Percentiles rank a stretch among this genome's conserved stretches.
Evolutionary conservation across 2,113 vertebrate genomes (phyloP).

Genomic region (Heptranchias perlo): DNA sequence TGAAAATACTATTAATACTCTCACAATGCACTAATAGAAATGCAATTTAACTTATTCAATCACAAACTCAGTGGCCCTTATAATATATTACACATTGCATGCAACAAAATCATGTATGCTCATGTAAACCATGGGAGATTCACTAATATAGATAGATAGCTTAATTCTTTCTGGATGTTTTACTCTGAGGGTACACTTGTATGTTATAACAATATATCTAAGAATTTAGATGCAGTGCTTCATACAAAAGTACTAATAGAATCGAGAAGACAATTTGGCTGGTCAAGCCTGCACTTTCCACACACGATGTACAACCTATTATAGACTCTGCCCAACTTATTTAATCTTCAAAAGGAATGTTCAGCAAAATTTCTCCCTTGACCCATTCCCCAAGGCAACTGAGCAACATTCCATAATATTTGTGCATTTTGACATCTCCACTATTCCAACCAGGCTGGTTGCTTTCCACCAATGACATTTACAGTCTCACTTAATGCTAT

Average conservation of each 20-base stretch:
- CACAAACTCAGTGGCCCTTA: neutral
- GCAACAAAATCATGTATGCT: neutral
- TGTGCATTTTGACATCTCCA: neutral
- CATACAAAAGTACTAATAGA: neutral
- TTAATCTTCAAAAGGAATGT: neutral
- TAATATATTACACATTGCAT: neutral
- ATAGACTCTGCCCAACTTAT: neutral
- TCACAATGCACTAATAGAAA: no score
- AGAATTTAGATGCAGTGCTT: no score
- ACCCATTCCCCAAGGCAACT: neutral
- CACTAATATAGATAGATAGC: neutral
- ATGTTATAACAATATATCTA: neutral
- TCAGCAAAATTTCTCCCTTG: neutral
- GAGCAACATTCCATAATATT: neutral
- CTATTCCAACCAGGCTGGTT: neutral
- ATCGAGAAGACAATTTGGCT: neutral
- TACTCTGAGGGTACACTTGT: neutral
- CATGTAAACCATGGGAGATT: no score
- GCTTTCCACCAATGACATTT: neutral
- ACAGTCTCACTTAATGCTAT: neutral
- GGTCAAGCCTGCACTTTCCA: neutral
- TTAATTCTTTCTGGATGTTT: neutral
- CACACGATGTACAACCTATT: neutral
- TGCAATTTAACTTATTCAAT: neutral
- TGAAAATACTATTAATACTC: no score